Conservation (phyloP, 2,797 vertebrate species). For the Gadopsis bispinosus region DNA sequence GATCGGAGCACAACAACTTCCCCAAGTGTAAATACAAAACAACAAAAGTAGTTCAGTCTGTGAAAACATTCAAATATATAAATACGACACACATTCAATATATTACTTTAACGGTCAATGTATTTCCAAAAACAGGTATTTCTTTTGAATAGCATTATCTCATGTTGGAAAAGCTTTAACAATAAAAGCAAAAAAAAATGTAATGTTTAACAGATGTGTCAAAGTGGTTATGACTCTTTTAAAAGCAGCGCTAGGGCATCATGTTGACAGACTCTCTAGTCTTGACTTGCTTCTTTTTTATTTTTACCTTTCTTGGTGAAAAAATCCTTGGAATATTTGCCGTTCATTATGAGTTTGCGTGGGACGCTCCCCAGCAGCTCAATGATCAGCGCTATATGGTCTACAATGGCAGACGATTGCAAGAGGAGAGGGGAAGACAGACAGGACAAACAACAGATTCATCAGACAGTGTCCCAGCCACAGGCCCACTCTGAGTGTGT, state of each 20-base stretch:
- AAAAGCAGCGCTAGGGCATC: background rate
- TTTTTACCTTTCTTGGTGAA: slow-evolving; percentile 99
- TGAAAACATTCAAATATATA: background rate
- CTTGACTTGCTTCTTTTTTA: slow-evolving; percentile 69
- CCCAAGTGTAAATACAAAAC: background rate
- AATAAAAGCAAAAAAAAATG: background rate
- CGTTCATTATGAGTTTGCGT: slow-evolving; percentile 94
- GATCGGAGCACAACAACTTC: background rate
- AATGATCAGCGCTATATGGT: slow-evolving; percentile 99
- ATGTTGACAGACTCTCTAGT: slow-evolving; percentile 5
- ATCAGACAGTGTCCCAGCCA: slow-evolving; percentile 77
- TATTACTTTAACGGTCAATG: background rate
- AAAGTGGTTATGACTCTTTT: background rate
- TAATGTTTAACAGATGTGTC: background rate
- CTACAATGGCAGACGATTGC: slow-evolving; percentile 74
- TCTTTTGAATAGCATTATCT: background rate
- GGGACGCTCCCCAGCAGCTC: slow-evolving; percentile 97
- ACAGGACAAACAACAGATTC: slow-evolving; percentile 77
- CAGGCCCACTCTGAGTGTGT: slow-evolving; percentile 71
- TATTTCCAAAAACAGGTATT: background rate
- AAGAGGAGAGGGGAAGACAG: slow-evolving; percentile 50
- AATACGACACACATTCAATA: background rate
- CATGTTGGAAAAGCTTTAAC: background rate
- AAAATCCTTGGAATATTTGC: slow-evolving; percentile 99
- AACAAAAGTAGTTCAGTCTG: background rate